phyloP scores from a whole-genome alignment of 2,888 invertebrate species.

The Masnerella sp. region DNA sequence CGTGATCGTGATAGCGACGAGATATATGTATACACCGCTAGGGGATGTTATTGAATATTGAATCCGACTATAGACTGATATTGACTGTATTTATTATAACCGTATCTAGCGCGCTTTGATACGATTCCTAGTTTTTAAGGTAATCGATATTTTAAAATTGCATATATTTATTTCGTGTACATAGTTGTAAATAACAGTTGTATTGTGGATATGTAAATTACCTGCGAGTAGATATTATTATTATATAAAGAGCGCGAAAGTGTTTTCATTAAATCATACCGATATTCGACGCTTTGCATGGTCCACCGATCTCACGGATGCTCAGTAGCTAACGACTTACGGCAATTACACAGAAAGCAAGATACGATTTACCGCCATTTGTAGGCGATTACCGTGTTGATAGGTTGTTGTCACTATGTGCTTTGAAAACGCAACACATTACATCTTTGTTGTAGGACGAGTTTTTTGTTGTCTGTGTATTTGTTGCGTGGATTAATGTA shows the following conservation, averaged over 20 bases:
- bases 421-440: no score
- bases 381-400: background rate
- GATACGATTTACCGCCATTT: slow-evolving; percentile 1
- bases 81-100: slow-evolving; percentile 60
- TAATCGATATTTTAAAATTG: slow-evolving; percentile 54
- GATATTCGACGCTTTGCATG: no score
- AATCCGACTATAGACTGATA: slow-evolving; percentile 59
- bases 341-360: slow-evolving; percentile 23
- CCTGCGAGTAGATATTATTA: slow-evolving; percentile 55
- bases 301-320: slow-evolving; percentile 63
- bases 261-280: no score
- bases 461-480: slow-evolving; percentile 41
- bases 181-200: slow-evolving; percentile 68
- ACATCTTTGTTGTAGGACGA: slow-evolving; percentile 1
- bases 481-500: slow-evolving; percentile 28
- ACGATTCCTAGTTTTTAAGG: slow-evolving; percentile 40
- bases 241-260: no score
- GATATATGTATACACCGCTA: slow-evolving; percentile 13
- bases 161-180: slow-evolving; percentile 72
- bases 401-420: slow-evolving; percentile 26
- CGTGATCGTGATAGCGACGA: slow-evolving; percentile 33
- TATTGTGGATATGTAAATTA: slow-evolving; percentile 68
- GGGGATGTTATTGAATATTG: slow-evolving; percentile 27
- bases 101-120: slow-evolving; percentile 43
- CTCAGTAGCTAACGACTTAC: background rate